A percentile compares a stretch with the other conserved stretches of the same genome.
These are phyloP conservation scores for Ambastaia sidthimunki DNA, from an alignment of 2,797 vertebrate genomes.

Conservation along the genomic window DNA sequence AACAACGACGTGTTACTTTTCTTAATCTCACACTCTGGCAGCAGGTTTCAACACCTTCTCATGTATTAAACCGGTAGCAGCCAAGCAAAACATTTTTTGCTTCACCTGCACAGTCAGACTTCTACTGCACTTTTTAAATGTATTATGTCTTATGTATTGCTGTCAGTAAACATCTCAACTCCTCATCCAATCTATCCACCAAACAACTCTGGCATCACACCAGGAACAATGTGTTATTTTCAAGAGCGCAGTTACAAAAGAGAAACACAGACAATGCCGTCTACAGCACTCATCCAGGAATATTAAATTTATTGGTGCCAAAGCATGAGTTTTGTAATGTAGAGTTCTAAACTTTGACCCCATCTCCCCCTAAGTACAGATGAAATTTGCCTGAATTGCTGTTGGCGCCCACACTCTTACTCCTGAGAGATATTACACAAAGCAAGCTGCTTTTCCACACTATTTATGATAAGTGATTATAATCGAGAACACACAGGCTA, in stretches of 20 bases:
- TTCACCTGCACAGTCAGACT: not conserved
- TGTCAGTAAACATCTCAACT: constrained; percentile 5
- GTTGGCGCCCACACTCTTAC: not conserved
- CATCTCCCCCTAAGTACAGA: constrained; percentile 2
- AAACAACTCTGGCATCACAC: constrained; percentile 3
- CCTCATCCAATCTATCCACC: not conserved
- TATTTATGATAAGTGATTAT: constrained; percentile 18
- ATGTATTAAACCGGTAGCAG: not conserved
- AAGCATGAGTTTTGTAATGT: constrained; percentile 24
- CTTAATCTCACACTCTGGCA: not conserved
- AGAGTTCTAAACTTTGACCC: constrained; percentile 27
- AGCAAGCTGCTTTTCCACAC: not conserved
- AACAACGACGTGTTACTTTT: not conserved
- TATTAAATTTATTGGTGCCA: constrained; percentile 22
- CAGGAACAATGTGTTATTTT: constrained; percentile 33
- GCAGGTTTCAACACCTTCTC: not conserved
- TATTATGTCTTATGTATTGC: constrained; percentile 17
- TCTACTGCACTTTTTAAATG: not conserved
- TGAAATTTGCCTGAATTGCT: constrained; percentile 7
- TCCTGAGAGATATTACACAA: constrained; percentile 4
- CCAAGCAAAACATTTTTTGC: not conserved
- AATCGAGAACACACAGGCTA: constrained; percentile 10
- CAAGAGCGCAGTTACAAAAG: constrained; percentile 9
- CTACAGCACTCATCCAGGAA: constrained; percentile 1
- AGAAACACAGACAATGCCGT: constrained; percentile 10